A percentile compares a stretch with the other conserved stretches of the same genome.
Evolutionary conservation across 2,797 vertebrate genomes (phyloP).

Genomic region (Rhinophrynus dorsalis): DNA sequence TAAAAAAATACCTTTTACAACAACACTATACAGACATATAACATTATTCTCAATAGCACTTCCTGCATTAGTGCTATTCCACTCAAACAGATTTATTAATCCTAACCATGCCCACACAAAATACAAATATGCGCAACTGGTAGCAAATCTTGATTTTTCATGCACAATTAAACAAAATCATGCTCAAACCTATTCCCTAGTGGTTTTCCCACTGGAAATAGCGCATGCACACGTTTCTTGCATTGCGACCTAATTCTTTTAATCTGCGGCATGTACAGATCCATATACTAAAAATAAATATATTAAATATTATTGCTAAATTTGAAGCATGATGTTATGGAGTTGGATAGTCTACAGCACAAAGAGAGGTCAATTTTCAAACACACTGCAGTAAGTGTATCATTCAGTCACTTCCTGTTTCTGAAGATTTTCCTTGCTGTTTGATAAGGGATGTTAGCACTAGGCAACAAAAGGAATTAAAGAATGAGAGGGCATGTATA

Average conservation of each 20-base stretch:
- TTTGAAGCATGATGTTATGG: constrained; percentile 3
- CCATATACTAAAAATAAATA: constrained; percentile 2
- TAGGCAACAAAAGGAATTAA: constrained; percentile 14
- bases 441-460: constrained; percentile 18
- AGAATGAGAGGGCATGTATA: neutral
- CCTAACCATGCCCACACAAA: no score
- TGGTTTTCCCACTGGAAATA: no score
- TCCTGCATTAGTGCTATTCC: no score
- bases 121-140: no score
- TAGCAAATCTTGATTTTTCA: neutral
- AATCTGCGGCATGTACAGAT: neutral
- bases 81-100: no score
- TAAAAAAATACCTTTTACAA: no score
- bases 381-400: neutral
- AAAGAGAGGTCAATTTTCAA: constrained; percentile 18
- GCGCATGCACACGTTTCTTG: no score
- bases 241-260: neutral
- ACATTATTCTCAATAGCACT: no score
- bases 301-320: constrained; percentile 14
- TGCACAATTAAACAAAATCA: no score
- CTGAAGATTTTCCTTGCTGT: constrained; percentile 5
- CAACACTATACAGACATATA: no score
- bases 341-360: constrained; percentile 8
- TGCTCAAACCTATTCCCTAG: no score
- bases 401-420: neutral